These are phyloP conservation scores for Microtus pennsylvanicus DNA, from an alignment of 2,113 vertebrate species.

Conservation along the genomic window DNA sequence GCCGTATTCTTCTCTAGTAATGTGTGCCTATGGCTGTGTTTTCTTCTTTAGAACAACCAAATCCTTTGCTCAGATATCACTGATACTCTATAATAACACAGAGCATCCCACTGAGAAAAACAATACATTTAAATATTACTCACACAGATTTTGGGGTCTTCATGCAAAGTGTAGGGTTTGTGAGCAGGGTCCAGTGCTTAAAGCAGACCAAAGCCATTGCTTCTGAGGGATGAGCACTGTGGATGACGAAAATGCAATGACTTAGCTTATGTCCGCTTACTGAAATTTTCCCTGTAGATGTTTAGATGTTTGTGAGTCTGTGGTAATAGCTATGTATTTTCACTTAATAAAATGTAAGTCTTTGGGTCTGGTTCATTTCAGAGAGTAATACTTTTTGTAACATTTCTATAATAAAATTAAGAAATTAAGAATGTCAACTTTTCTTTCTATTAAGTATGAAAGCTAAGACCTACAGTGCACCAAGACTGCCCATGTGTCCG, in stretches of 20 bases:
- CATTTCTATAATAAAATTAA: neutral
- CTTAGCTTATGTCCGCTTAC: too few relatives aligned
- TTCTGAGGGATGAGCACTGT: neutral
- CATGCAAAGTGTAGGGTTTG: too few relatives aligned
- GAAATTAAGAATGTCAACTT: neutral
- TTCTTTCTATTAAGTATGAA: neutral
- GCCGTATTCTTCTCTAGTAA: neutral
- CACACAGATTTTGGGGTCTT: neutral
- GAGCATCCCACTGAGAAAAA: neutral
- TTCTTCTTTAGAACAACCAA: neutral
- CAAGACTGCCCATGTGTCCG: neutral
- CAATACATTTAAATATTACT: neutral
- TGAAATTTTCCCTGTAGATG: neutral
- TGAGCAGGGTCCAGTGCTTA: rapidly evolving
- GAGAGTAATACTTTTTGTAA: too few relatives aligned
- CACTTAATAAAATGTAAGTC: neutral
- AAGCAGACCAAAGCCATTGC: rapidly evolving
- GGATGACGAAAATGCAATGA: neutral
- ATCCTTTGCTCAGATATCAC: neutral
- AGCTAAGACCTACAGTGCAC: neutral
- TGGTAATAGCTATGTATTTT: neutral
- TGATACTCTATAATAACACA: too few relatives aligned
- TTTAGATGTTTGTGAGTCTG: neutral
- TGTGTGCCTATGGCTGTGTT: neutral
- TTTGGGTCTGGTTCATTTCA: neutral